phyloP scores from a whole-genome alignment of 2,797 vertebrate species.

The Chaetophractus vellerosus region DNA sequence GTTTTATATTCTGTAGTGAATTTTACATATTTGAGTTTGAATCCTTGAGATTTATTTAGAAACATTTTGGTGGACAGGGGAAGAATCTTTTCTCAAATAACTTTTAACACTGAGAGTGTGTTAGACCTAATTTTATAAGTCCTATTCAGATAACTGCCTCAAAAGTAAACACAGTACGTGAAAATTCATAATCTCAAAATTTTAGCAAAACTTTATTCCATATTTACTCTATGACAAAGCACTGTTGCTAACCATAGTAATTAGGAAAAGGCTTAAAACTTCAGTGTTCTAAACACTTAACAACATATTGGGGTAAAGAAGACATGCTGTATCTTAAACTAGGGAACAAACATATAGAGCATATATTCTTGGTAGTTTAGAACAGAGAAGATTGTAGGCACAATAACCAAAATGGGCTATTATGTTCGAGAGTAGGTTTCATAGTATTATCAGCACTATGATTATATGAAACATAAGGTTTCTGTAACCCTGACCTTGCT shows the following conservation, averaged over 20 bases:
- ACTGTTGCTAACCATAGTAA: neutral
- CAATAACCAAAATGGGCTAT: neutral
- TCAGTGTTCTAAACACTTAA: neutral
- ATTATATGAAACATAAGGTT: neutral
- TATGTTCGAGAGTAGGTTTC: conserved; percentile 18
- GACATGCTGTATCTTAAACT: neutral
- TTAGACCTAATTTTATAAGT: neutral
- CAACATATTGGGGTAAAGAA: neutral
- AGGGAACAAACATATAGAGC: neutral
- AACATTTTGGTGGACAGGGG: conserved; percentile 41
- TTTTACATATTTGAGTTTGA: conserved; percentile 13
- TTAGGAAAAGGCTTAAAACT: neutral
- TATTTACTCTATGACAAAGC: neutral
- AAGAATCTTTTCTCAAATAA: conserved; percentile 29
- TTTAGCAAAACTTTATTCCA: neutral
- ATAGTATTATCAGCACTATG: neutral
- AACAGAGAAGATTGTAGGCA: neutral
- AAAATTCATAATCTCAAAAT: neutral
- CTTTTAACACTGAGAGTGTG: neutral
- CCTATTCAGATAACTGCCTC: neutral
- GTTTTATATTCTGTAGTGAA: neutral
- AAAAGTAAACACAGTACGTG: neutral
- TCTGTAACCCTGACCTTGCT: neutral
- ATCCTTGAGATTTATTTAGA: conserved; percentile 57
- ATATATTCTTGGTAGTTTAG: neutral